Evolutionary conservation across 2,888 invertebrate genomes (phyloP).

Genomic region (Metopia argyrocephala): DNA sequence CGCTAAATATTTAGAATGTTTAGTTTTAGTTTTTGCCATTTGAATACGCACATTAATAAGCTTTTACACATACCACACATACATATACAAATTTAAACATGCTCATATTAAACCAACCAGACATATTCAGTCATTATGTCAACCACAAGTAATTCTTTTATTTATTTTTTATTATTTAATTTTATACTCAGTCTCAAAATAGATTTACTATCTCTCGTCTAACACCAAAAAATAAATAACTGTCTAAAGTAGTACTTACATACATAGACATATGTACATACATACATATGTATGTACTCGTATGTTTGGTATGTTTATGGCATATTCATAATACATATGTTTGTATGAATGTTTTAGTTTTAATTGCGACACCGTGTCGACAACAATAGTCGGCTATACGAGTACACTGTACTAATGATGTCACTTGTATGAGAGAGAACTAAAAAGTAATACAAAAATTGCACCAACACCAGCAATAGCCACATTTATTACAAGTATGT

Average conservation of each 20-base stretch:
- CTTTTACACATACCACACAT: too few relatives aligned
- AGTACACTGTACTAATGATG: too few relatives aligned
- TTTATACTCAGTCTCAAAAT: constrained; percentile 31
- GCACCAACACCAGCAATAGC: too few relatives aligned
- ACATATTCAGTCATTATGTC: constrained; percentile 29
- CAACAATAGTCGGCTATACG: constrained; percentile 53
- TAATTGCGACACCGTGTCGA: constrained; percentile 63
- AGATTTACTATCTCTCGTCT: constrained; percentile 34
- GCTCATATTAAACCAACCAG: constrained; percentile 2
- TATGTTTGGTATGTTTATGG: too few relatives aligned
- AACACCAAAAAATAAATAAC: constrained; percentile 8
- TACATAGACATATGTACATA: constrained; percentile 4
- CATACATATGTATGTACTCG: constrained; percentile 7
- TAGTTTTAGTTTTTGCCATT: constrained; percentile 11
- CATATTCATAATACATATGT: too few relatives aligned
- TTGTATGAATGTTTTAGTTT: constrained; percentile 46
- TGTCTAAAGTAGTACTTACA: constrained; percentile 29
- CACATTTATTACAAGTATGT: too few relatives aligned
- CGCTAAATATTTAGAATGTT: constrained; percentile 7
- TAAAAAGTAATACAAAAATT: constrained; percentile 11
- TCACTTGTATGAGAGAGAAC: constrained; percentile 53
- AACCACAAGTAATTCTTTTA: not conserved
- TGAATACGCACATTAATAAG: constrained; percentile 1
- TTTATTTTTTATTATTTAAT: too few relatives aligned
- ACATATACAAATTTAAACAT: not conserved